Evolutionary conservation across 2,888 invertebrate species (phyloP), one percentile per base, ranked within the genome.

Genomic region (Melipona beecheii): DNA sequence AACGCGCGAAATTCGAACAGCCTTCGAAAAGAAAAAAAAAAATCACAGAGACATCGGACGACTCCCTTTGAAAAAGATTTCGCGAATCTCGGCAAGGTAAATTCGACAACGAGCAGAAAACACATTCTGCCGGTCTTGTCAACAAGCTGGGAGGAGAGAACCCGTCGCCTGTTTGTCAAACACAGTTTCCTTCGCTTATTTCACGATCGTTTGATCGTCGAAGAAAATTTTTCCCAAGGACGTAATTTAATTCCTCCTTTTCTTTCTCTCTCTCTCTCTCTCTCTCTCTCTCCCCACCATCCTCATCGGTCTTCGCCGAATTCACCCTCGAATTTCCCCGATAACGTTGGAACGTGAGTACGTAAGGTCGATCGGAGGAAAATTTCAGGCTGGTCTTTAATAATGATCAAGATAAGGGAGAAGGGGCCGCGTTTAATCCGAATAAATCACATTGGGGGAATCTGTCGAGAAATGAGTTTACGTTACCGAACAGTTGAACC

Each of bases 401-500:
- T 87, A 87, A 87, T 77, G 84, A 86, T 64, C 76, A 17, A 64
- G 75, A 79, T 77, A 73, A 65, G 73, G 76, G 78, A n/a, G 9
- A 54, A 24, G 74, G 75, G 72, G 69, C 81, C 77, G 72, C 86
- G 72, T 86, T 89, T 85, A 87, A 90, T 90, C 85, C 83, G 75
- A 85, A 90, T 91, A 90, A 90, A 90, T 91, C 90, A 86, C 81
- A 75, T 78, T 70, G 76, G 43, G 82, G 81, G 71, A 83, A 71
- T 83, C 66, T 77, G 81, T 73, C 82, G 85, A 86, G 83, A 81
- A 84, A 87, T 84, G 88, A 88, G 87, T 83, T 86, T 90, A 76
- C 77, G 78, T 60, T 76, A 60, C 56, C 66, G 54, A 50, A 74
- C 64, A 71, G 54, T 65, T 54, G 58, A 58, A 58, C 75, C 24